Conservation (phyloP, 2,888 invertebrate genomes). For the Drosophila birchii region DNA sequence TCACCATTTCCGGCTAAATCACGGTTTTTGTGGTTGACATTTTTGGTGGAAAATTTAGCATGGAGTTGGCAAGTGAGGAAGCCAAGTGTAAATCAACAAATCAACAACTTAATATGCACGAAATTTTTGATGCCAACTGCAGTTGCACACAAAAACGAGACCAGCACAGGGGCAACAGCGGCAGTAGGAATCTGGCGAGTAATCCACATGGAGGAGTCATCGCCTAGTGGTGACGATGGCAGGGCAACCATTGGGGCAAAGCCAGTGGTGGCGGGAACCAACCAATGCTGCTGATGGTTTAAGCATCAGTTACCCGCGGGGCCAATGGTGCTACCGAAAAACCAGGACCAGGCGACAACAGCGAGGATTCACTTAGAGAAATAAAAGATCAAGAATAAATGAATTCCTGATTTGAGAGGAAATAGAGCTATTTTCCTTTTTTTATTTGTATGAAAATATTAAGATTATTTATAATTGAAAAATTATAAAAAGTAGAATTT, state of each 20-base stretch:
- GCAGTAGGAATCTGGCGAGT: slow-evolving; percentile 15
- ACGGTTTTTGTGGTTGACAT: slow-evolving; percentile 39
- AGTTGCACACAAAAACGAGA: slow-evolving; percentile 32
- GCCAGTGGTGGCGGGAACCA: slow-evolving; percentile 4
- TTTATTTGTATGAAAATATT: not conserved
- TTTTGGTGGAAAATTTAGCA: slow-evolving; percentile 20
- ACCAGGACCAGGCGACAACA: slow-evolving; percentile 14
- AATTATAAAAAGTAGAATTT: not conserved
- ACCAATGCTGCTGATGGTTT: slow-evolving; percentile 18
- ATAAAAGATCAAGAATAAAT: not conserved
- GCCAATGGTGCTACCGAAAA: slow-evolving; percentile 24
- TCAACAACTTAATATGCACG: slow-evolving; percentile 73
- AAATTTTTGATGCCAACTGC: slow-evolving; percentile 54
- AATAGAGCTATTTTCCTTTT: not conserved
- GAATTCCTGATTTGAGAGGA: too few relatives aligned
- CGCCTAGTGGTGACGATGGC: slow-evolving; percentile 22
- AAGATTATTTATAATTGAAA: not conserved
- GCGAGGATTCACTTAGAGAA: not conserved
- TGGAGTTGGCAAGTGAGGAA: slow-evolving; percentile 9
- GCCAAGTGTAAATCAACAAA: slow-evolving; percentile 68
- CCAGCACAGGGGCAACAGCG: not conserved
- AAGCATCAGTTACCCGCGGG: slow-evolving; percentile 41
- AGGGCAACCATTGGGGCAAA: slow-evolving; percentile 5
- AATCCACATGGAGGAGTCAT: slow-evolving; percentile 30
- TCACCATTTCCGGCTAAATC: slow-evolving; percentile 31